Evolutionary conservation across 1,140 invertebrate species (phyloP), one percentile per base, ranked within the genome.

Genomic region (Ooceraea biroi): DNA sequence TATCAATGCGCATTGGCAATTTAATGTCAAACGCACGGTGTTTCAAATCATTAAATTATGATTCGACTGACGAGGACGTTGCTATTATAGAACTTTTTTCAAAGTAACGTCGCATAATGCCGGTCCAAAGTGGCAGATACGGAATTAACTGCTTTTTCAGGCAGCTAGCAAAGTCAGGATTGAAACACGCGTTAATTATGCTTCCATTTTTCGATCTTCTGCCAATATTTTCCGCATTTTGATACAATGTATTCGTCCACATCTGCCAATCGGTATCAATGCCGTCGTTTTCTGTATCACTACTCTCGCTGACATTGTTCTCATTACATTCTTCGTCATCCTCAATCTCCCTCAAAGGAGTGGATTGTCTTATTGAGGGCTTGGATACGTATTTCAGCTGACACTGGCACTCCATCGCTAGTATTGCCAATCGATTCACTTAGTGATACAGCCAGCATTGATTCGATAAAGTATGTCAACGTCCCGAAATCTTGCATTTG

Each of bases 331-430:
- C 7, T 14, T 68, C 11, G 5, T 0, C 19, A 63, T 76, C 7
- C 12, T 48, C 17, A 3, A 4, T 19, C 0, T 77, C 58, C 3
- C 58, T 19, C 25, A 80, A 36, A 80, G 48, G 0, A 11, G 69
- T 85, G 19, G 12, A 87, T 87, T n/a, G 27, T 78, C 4, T 73
- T 63, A 46, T 86, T 69, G 4, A 88, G 57, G 3, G 30, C 46
- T 41, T 55, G 30, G 0, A 88, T 66, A 17, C 73, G 19, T 57
- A 66, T 25, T 52, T 85, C 63, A 5, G 80, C 71, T 25, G 77
- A 68, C 22, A 88, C 22, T 11, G 65, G 3, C 1, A 44, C 17
- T 8, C 41, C 44, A 5, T 61, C 22, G 50, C 11, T 44, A 7
- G 52, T 72, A 8, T 17, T 72, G 12, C 69, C 52, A 0, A 72